phyloP scores from a whole-genome alignment of 2,888 invertebrate species.

The Acronicta alni region DNA sequence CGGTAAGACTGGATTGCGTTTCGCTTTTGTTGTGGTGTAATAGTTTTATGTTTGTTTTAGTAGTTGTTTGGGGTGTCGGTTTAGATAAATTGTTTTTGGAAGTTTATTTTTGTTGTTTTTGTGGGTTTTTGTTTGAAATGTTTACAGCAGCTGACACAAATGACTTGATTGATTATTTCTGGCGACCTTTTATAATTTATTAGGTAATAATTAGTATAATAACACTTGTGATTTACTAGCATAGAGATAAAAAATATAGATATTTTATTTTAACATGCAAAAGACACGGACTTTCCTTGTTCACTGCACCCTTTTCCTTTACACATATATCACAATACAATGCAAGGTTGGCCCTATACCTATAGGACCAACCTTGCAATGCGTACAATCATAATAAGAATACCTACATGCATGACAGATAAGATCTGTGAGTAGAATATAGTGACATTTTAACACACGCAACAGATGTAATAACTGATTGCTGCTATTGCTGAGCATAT shows the following conservation, averaged over 20 bases:
- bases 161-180: too few species aligned
- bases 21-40: slow-evolving; percentile 44
- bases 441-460: slow-evolving; percentile 37
- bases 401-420: slow-evolving; percentile 51
- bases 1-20: slow-evolving; percentile 31
- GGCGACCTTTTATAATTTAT: too few species aligned
- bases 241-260: too few species aligned
- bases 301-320: neutral
- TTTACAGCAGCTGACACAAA: too few species aligned
- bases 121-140: neutral
- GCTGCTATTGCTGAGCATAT: slow-evolving; percentile 28
- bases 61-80: slow-evolving; percentile 18
- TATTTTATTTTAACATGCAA: too few species aligned
- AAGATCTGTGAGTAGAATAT: slow-evolving; percentile 39
- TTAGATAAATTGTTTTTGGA: slow-evolving; percentile 3
- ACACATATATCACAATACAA: too few species aligned
- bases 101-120: slow-evolving; percentile 7
- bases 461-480: slow-evolving; percentile 58
- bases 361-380: slow-evolving; percentile 27
- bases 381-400: slow-evolving; percentile 20
- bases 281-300: too few species aligned
- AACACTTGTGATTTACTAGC: too few species aligned
- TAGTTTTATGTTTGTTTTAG: slow-evolving; percentile 57
- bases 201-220: too few species aligned
- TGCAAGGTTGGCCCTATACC: too few species aligned